A percentile compares a stretch with the other conserved stretches of the same genome.
phyloP scores from a whole-genome alignment of 2,888 invertebrate species.

The Linnaemya vulpina region DNA sequence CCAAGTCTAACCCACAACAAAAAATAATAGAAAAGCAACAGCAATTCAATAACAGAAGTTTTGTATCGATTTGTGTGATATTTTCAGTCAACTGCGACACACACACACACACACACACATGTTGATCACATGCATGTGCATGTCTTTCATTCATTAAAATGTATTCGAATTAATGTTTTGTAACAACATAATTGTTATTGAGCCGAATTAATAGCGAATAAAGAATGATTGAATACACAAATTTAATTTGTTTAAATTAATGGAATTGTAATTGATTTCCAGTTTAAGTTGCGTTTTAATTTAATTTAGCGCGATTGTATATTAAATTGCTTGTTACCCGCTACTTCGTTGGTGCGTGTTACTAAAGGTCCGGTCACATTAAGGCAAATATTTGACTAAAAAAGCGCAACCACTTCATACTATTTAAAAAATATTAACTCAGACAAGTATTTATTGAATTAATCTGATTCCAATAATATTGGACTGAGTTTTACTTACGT shows the following conservation, averaged over 20 bases:
- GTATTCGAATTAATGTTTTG: conserved; percentile 36
- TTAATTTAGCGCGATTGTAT: too few relatives aligned
- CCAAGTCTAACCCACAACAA: conserved; percentile 18
- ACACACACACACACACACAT: too few relatives aligned
- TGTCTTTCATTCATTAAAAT: conserved; percentile 38
- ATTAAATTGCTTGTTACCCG: too few relatives aligned
- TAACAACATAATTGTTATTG: conserved; percentile 36
- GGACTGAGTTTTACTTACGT: too few relatives aligned
- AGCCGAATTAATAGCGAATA: conserved; percentile 43
- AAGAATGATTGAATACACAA: conserved; percentile 27
- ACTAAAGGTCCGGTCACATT: too few relatives aligned
- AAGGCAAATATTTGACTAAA: too few relatives aligned
- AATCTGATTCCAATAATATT: too few relatives aligned
- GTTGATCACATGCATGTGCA: conserved; percentile 37
- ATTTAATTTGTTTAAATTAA: conserved; percentile 5
- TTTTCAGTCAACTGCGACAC: conserved; percentile 1
- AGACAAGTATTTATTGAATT: too few relatives aligned
- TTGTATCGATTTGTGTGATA: conserved; percentile 8
- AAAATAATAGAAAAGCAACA: conserved; percentile 30
- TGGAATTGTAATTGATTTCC: conserved; percentile 10
- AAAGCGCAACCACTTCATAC: too few relatives aligned
- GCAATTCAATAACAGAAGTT: conserved; percentile 33
- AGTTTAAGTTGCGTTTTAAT: background rate
- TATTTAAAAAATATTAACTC: too few relatives aligned
- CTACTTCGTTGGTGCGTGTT: too few relatives aligned